Evolutionary conservation across 1,140 invertebrate species (phyloP), one percentile per base, ranked within the genome.

Genomic region (Pectinophora gossypiella): DNA sequence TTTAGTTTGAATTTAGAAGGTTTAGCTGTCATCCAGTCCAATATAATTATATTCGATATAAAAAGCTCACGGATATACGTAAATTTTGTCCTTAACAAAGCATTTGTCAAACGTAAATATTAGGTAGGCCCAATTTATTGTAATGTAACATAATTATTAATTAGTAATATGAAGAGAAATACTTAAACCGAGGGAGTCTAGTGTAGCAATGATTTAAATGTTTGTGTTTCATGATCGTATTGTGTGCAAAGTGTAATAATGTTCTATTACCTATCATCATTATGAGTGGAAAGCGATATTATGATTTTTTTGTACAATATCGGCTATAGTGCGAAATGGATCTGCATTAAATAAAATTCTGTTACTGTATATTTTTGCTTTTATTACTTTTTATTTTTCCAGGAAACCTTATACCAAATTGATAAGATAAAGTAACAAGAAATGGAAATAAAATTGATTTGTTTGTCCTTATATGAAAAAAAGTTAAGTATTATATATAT

Each of bases 241-340:
- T 71, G 80, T 84, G 78, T 83, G 80, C 19, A 19, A 71, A 80
- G 72, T 80, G 71, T 85, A 85, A 75, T 76, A 72, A 68, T 78
- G 75, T 77, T 62, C 61, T 68, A 70, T 74, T 74, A 78, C 68
- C 56, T 72, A 65, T 76, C 62, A 71, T 63, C 74, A 74, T 70
- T 61, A 59, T 72, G 70, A 73, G 79, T 48, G 56, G 58, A 69
- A 82, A 71, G 66, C 72, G 77, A 78, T 81, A 81, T 76, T 74
- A 76, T 80, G 71, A 81, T 79, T 84, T 83, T n/a, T 86, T 86
- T 86, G 83, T 86, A 86, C 83, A 86, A 85, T 82, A 82, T 86
- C 76, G 73, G 79, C 83, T 83, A 77, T 69, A 82, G 79, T 85
- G 73, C 76, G 66, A 80, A 59, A 83, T 76, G 76, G 67, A 82